phyloP scores from a whole-genome alignment of 2,113 vertebrate genomes.

The Melozone crissalis region DNA sequence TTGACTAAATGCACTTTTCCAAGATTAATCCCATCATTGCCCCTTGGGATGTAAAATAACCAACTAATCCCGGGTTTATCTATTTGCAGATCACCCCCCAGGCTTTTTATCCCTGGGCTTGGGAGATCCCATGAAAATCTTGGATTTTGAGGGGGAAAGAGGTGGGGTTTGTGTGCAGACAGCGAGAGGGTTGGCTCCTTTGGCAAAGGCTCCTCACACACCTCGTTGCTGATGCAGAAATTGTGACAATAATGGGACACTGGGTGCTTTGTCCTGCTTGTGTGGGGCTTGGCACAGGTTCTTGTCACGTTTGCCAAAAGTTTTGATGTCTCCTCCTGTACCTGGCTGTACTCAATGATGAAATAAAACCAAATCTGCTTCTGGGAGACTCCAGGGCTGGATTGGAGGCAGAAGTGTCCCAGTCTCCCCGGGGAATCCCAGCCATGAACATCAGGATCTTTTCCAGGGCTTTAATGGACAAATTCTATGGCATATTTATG shows the following conservation, averaged over 20 bases:
- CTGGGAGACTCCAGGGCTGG: background rate
- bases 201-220: background rate
- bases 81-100: background rate
- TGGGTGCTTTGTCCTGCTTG: background rate
- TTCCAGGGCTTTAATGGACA: background rate
- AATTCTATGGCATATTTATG: background rate
- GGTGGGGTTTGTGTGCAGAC: background rate
- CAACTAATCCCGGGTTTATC: background rate
- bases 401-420: background rate
- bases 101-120: background rate
- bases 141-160: background rate
- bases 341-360: background rate
- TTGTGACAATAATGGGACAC: background rate
- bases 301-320: background rate
- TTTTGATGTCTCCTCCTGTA: background rate
- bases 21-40: background rate
- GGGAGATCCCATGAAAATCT: background rate
- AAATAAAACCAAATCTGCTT: background rate
- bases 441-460: background rate
- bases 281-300: background rate
- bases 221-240: background rate
- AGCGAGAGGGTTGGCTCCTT: background rate
- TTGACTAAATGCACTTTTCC: conserved; percentile 28
- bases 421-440: background rate
- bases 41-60: conserved; percentile 24